phyloP scores from a whole-genome alignment of 2,113 vertebrate species.

The Cebus imitator region DNA sequence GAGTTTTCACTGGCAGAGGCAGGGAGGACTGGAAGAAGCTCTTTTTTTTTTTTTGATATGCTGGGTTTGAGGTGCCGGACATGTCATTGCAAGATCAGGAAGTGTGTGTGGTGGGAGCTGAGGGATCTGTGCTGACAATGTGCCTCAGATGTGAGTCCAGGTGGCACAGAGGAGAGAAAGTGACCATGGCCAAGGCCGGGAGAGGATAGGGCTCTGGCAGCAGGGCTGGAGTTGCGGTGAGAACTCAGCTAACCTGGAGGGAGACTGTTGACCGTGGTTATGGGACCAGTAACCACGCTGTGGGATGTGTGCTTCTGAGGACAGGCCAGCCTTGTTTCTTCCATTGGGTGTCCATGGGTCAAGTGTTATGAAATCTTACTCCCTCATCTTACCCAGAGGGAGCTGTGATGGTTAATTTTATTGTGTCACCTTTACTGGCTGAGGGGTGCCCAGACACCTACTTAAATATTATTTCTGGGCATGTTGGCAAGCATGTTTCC shows the following conservation, averaged over 20 bases:
- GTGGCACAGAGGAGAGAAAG: background rate
- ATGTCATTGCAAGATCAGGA: background rate
- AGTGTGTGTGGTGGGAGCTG: no score
- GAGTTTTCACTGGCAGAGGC: background rate
- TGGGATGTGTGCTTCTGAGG: no score
- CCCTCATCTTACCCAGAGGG: background rate
- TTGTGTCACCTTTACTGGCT: background rate
- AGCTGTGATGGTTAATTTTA: no score
- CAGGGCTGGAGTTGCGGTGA: no score
- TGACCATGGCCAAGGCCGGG: rapidly evolving
- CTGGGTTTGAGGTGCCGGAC: background rate
- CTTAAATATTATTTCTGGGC: background rate
- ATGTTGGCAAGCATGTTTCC: background rate
- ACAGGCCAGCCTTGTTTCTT: background rate
- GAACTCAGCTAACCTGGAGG: background rate
- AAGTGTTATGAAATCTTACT: rapidly evolving
- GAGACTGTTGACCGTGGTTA: no score
- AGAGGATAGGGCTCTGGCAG: background rate
- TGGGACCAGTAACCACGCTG: no score
- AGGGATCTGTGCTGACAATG: background rate
- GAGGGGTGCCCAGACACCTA: background rate
- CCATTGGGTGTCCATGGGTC: no score
- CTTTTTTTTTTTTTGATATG: background rate
- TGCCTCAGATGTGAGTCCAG: background rate
- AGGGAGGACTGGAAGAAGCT: no score